A percentile compares a stretch with the other conserved stretches of the same genome.
Conservation (phyloP, 2,113 vertebrate species). For the Plecotus auritus region DNA sequence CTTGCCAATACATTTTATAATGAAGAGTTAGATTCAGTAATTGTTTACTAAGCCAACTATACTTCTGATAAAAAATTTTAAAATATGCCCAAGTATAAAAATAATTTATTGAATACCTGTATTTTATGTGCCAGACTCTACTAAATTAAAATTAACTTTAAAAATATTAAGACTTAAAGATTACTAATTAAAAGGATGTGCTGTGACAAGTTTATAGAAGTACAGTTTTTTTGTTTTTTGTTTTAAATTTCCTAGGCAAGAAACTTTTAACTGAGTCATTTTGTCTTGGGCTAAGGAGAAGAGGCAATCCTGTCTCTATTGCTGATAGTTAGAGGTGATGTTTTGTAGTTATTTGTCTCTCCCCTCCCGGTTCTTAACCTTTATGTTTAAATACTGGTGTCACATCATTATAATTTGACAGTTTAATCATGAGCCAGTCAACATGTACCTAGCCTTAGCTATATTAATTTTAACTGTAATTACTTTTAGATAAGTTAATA, state of each 20-base stretch:
- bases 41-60: neutral
- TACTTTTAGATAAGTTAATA: conserved; percentile 47
- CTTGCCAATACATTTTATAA: neutral
- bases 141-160: conserved; percentile 4
- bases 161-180: neutral
- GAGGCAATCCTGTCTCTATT: neutral
- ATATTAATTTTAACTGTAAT: neutral
- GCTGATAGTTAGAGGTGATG: neutral
- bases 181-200: neutral
- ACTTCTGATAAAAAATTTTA: neutral
- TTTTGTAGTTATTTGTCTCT: neutral
- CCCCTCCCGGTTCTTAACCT: neutral
- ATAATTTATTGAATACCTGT: neutral
- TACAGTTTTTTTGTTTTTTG: neutral
- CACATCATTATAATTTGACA: neutral
- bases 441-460: neutral
- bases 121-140: neutral
- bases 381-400: neutral
- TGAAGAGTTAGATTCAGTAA: neutral
- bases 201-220: neutral
- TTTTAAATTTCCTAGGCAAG: neutral
- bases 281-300: neutral
- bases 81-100: neutral
- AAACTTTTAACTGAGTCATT: neutral
- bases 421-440: neutral